A percentile compares a stretch with the other conserved stretches of the same genome.
These are phyloP conservation scores for Alectura lathami DNA, from an alignment of 2,113 vertebrate genomes.

Conservation along the genomic window DNA sequence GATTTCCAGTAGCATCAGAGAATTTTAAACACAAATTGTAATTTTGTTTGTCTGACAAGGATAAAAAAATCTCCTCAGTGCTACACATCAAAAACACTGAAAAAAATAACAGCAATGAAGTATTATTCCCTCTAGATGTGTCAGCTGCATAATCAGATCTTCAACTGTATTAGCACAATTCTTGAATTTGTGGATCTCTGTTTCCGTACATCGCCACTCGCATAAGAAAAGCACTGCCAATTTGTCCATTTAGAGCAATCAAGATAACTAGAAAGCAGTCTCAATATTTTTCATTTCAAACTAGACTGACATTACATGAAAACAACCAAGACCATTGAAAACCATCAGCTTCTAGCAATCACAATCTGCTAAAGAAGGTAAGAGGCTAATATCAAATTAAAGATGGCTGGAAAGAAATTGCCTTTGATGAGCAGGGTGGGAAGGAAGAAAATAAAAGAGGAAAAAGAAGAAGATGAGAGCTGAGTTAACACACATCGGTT, in stretches of 20 bases:
- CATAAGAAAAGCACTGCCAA: not conserved
- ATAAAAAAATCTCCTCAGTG: not conserved
- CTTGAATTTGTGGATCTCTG: not conserved
- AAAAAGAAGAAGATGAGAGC: not conserved
- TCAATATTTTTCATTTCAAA: slow-evolving; percentile 50
- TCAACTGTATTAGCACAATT: slow-evolving; percentile 14
- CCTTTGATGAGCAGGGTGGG: not conserved
- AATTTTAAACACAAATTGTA: not conserved
- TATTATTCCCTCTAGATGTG: slow-evolving; percentile 10
- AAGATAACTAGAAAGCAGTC: not conserved
- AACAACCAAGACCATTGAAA: not conserved
- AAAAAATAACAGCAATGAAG: slow-evolving; percentile 24
- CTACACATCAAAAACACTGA: not conserved
- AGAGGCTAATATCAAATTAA: slow-evolving; percentile 8
- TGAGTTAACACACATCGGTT: not conserved
- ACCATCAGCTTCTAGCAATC: not conserved
- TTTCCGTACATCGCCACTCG: not conserved
- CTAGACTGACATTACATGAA: not conserved
- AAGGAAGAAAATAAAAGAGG: not conserved
- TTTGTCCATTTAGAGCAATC: slow-evolving; percentile 18
- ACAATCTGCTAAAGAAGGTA: not conserved
- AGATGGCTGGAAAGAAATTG: not conserved
- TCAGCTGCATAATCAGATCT: slow-evolving; percentile 16
- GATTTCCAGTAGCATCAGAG: not conserved
- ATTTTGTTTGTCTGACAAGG: not conserved